Percentiles rank a stretch among this genome's conserved stretches.
These are phyloP conservation scores for Lerista edwardsae DNA, from an alignment of 2,797 vertebrate species.

Conservation along the genomic window DNA sequence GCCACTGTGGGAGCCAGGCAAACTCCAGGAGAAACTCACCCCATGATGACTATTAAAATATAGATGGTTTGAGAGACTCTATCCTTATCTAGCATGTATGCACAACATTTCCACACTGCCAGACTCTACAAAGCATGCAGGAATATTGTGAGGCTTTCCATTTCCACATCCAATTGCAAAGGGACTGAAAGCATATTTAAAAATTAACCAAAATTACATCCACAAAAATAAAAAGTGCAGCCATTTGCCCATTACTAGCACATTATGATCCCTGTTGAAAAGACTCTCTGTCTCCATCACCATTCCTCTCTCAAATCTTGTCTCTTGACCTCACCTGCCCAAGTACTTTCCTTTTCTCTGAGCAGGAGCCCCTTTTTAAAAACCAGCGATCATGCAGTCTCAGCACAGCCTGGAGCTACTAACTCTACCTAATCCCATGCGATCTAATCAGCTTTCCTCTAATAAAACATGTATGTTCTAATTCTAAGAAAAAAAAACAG, in stretches of 20 bases:
- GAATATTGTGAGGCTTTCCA: constrained; percentile 17
- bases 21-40: background rate
- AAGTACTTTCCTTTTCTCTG: background rate
- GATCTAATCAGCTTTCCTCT: constrained; percentile 54
- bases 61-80: background rate
- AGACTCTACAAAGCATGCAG: background rate
- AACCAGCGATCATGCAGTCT: constrained; percentile 15
- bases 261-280: background rate
- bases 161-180: rapidly evolving
- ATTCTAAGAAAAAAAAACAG: constrained; percentile 29
- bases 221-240: constrained; percentile 58
- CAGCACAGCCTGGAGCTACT: background rate
- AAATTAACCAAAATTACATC: constrained; percentile 62
- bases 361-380: background rate
- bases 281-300: constrained; percentile 45
- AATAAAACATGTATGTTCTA: constrained; percentile 60
- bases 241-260: constrained; percentile 64
- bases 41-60: background rate
- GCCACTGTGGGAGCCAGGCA: background rate
- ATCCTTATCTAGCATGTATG: background rate
- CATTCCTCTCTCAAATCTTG: constrained; percentile 8
- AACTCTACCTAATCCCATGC: constrained; percentile 23
- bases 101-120: background rate
- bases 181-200: constrained; percentile 36
- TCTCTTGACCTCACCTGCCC: background rate